phyloP scores from a whole-genome alignment of 2,797 vertebrate species.

The Mionectes olivaceus region DNA sequence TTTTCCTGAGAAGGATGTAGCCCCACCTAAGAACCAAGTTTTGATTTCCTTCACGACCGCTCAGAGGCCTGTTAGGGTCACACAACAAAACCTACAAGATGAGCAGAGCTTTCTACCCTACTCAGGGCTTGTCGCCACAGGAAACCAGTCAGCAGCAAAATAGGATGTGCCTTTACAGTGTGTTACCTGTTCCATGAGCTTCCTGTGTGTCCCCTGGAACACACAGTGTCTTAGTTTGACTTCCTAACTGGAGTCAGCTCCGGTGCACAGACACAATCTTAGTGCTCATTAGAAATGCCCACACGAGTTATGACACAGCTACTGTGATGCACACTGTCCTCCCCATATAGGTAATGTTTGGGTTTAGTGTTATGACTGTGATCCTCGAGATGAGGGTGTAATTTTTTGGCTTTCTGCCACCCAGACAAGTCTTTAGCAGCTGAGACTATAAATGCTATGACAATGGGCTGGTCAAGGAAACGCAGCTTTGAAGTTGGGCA shows the following conservation, averaged over 20 bases:
- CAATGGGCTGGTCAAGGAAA: constrained; percentile 9
- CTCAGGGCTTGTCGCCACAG: neutral
- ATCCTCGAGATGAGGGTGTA: constrained; percentile 6
- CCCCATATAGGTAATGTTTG: neutral
- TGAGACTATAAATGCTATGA: neutral
- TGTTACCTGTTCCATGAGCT: neutral
- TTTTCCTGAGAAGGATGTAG: constrained; percentile 14
- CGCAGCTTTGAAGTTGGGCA: constrained; percentile 26
- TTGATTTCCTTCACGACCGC: neutral
- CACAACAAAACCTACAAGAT: neutral
- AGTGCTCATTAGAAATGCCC: neutral
- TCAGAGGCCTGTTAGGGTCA: neutral
- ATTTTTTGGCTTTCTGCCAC: constrained; percentile 56
- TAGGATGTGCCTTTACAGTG: neutral
- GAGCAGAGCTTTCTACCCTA: neutral
- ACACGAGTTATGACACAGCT: constrained; percentile 24
- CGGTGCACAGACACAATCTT: neutral
- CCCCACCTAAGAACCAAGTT: neutral
- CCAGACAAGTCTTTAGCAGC: constrained; percentile 2
- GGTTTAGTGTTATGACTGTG: neutral
- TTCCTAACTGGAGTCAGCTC: neutral
- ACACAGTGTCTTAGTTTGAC: neutral
- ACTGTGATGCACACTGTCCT: neutral
- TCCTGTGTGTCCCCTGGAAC: neutral
- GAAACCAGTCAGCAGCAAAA: constrained; percentile 23